Evolutionary conservation across 1,140 invertebrate species (phyloP), one percentile per base, ranked within the genome.

Genomic region (Ceratitis capitata): DNA sequence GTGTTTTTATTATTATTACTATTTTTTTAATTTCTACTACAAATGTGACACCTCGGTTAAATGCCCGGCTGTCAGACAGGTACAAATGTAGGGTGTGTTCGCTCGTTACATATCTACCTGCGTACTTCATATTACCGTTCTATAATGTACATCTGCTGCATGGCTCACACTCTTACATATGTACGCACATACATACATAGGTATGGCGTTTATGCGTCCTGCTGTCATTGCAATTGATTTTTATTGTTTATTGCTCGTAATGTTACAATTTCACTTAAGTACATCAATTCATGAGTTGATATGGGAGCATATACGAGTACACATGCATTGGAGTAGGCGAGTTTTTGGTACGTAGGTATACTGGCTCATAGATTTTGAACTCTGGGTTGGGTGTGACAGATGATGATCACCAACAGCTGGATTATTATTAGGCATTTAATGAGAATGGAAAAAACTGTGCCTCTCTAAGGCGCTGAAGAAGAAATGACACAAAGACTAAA

Each of bases 181-280:
- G n/a, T n/a, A n/a, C n/a, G n/a, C n/a, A n/a, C n/a, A n/a, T n/a
- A n/a, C n/a, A n/a, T n/a, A n/a, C n/a, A n/a, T n/a, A n/a, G n/a
- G n/a, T n/a, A n/a, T n/a, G n/a, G n/a, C n/a, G n/a, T n/a, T 78
- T 23, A 78, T 78, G 69, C 23, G 19, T n/a, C 69, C 39, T 74
- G 69, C 69, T 78, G 69, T 78, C n/a, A 45, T 45, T 78, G 23
- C 9, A 45, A 78, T 78, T 45, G 69, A 45, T 78, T 78, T 78
- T 78, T 78, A 78, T 78, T 78, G 69, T 78, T 78, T 78, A 78
- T 78, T 78, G 69, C 69, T 78, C 69, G 69, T 78, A 78, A 78
- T 78, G 69, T 78, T 78, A 78, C 69, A 78, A 45, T 78, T 78
- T 78, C 69, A 47, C 69, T 78, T 78, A 78, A 78, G n/a, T 78